These are phyloP conservation scores for Paramormyrops hopkinsi DNA, from an alignment of 2,797 vertebrate species.

Conservation along the genomic window DNA sequence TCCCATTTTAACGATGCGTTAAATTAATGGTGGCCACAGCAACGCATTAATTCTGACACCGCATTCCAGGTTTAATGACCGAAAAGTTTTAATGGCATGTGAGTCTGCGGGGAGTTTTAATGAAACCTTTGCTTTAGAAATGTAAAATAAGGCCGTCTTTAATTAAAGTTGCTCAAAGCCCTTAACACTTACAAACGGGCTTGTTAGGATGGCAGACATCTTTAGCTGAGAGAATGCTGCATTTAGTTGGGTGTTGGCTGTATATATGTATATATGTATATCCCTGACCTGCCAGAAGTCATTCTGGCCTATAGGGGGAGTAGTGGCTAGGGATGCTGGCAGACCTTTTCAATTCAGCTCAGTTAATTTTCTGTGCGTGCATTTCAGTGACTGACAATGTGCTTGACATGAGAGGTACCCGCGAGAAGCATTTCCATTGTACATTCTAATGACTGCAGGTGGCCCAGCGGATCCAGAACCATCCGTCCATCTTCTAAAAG, in stretches of 20 bases:
- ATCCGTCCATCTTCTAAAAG: neutral
- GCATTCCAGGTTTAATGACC: slow-evolving; percentile 35
- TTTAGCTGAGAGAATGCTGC: slow-evolving; percentile 35
- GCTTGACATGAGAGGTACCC: neutral
- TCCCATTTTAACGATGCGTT: neutral
- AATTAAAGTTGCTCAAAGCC: slow-evolving; percentile 45
- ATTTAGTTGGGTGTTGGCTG: neutral
- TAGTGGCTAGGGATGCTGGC: neutral
- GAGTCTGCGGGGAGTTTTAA: slow-evolving; percentile 29
- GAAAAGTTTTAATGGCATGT: slow-evolving; percentile 35
- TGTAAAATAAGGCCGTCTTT: slow-evolving; percentile 47
- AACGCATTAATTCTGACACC: slow-evolving; percentile 25
- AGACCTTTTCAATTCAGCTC: neutral
- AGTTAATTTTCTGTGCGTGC: neutral
- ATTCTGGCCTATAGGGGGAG: neutral
- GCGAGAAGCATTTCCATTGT: neutral
- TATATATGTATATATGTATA: too few species aligned
- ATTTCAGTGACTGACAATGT: neutral
- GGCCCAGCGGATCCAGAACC: neutral
- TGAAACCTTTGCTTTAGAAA: slow-evolving; percentile 43
- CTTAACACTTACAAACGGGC: slow-evolving; percentile 49
- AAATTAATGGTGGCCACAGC: slow-evolving; percentile 30
- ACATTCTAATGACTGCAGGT: neutral
- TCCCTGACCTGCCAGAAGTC: neutral
- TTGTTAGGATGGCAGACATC: slow-evolving; percentile 52